Conservation (phyloP, 2,888 invertebrate species). For the Cryptus armator region DNA sequence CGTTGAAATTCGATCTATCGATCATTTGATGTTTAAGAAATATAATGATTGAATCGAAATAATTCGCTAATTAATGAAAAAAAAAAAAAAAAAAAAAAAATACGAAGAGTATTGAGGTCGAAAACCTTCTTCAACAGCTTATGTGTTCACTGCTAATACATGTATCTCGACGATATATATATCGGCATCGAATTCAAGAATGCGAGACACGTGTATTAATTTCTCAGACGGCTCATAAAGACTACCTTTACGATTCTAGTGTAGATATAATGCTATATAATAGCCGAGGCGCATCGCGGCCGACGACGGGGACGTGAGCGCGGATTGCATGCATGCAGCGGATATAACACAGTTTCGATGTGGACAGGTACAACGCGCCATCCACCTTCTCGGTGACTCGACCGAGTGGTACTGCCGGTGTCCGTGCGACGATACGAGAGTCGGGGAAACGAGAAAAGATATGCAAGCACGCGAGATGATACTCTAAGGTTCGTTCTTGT, state of each 20-base stretch:
- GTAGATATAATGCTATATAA: conserved; percentile 77
- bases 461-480: conserved; percentile 61
- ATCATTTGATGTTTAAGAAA: too few species aligned
- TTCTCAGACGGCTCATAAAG: conserved; percentile 84
- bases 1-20: too few species aligned
- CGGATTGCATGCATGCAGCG: conserved; percentile 49
- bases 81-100: not conserved
- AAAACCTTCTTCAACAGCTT: not conserved
- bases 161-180: conserved; percentile 34
- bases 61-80: not conserved
- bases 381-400: conserved; percentile 66
- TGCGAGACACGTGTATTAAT: conserved; percentile 83
- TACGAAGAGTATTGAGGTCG: too few species aligned
- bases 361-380: conserved; percentile 69
- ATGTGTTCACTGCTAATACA: not conserved
- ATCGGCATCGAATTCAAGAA: conserved; percentile 82
- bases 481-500: conserved; percentile 61
- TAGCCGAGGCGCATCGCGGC: conserved; percentile 36
- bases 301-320: conserved; percentile 49
- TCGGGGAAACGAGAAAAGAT: conserved; percentile 39
- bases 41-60: not conserved
- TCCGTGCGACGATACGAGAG: conserved; percentile 17
- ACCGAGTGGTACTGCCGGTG: conserved; percentile 44
- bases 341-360: conserved; percentile 68
- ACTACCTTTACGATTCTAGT: conserved; percentile 82